Percentiles rank a stretch among this genome's conserved stretches.
These are phyloP conservation scores for Exocentrus adspersus DNA, from an alignment of 2,888 invertebrate species.

Conservation along the genomic window DNA sequence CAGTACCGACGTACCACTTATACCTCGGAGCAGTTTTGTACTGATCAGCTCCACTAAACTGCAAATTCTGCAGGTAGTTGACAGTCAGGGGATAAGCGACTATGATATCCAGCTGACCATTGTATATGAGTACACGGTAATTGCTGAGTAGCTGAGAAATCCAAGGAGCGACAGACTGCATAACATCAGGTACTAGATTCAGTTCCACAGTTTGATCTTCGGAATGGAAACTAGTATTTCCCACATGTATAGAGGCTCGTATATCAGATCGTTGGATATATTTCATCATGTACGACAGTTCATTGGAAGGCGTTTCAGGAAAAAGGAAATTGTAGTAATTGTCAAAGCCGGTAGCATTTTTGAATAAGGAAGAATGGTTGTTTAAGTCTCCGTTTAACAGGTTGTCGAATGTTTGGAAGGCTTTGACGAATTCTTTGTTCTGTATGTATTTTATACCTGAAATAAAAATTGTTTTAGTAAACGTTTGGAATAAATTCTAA, in stretches of 20 bases:
- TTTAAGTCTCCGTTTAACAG: slow-evolving; percentile 77
- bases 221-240: slow-evolving; percentile 75
- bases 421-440: slow-evolving; percentile 72
- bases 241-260: slow-evolving; percentile 85
- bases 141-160: slow-evolving; percentile 74
- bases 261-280: slow-evolving; percentile 73
- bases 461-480: slow-evolving; percentile 26
- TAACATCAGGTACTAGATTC: slow-evolving; percentile 78
- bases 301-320: slow-evolving; percentile 65
- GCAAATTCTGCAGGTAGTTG: slow-evolving; percentile 77
- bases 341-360: slow-evolving; percentile 79
- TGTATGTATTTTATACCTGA: slow-evolving; percentile 67
- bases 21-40: slow-evolving; percentile 75
- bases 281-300: slow-evolving; percentile 67
- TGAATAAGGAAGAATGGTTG: slow-evolving; percentile 70
- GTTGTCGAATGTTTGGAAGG: slow-evolving; percentile 77
- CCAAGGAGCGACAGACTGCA: slow-evolving; percentile 82
- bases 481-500: not conserved
- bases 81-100: slow-evolving; percentile 88
- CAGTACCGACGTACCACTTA: slow-evolving; percentile 75
- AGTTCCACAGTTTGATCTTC: slow-evolving; percentile 73
- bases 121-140: slow-evolving; percentile 83
- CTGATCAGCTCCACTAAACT: slow-evolving; percentile 73
- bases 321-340: slow-evolving; percentile 81
- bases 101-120: slow-evolving; percentile 91